Percentiles rank a stretch among this genome's conserved stretches.
Evolutionary conservation across 2,113 vertebrate species (phyloP).

Genomic region (Corvus cornix): DNA sequence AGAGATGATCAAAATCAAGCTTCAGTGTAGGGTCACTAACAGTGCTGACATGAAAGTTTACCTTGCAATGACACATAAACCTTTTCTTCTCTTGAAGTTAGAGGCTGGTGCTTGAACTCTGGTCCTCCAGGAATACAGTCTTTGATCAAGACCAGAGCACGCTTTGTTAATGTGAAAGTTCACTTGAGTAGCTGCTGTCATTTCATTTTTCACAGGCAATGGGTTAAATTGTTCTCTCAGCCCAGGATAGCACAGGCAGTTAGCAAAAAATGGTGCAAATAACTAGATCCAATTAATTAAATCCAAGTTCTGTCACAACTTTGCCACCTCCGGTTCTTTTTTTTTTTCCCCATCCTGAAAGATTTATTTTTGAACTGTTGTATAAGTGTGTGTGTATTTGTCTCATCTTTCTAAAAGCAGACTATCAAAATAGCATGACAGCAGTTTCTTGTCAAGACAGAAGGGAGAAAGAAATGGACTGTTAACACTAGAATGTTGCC

Average conservation of each 20-base stretch:
- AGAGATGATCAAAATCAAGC: neutral
- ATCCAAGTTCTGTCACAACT: neutral
- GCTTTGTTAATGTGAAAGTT: constrained; percentile 10
- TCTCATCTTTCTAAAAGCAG: neutral
- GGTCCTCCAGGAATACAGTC: neutral
- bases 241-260: neutral
- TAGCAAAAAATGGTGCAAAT: neutral
- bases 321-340: neutral
- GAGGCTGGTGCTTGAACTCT: constrained; percentile 15
- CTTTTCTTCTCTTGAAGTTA: neutral
- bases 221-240: constrained; percentile 16
- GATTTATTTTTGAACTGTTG: neutral
- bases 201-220: constrained; percentile 49
- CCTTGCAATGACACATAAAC: neutral
- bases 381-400: neutral
- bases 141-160: constrained; percentile 47
- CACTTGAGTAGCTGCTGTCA: constrained; percentile 24
- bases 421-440: neutral
- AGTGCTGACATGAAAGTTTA: neutral
- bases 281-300: constrained; percentile 43
- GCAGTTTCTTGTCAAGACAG: neutral
- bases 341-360: neutral
- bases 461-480: neutral
- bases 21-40: neutral
- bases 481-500: neutral